phyloP scores from a whole-genome alignment of 2,888 invertebrate species.

The Esperia sulphurella region DNA sequence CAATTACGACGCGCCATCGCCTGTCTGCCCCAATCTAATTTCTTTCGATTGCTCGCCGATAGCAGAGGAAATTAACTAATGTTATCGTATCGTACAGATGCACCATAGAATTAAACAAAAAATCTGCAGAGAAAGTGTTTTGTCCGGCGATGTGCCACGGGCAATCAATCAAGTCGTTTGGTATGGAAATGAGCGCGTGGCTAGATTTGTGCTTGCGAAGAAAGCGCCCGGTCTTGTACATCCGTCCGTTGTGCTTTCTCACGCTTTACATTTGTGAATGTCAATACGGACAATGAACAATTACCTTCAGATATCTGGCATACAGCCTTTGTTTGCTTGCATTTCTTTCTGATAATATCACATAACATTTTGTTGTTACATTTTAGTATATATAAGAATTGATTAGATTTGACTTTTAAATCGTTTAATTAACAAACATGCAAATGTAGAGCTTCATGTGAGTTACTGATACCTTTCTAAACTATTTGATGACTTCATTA shows the following conservation, averaged over 20 bases:
- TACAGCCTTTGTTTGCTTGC: not conserved
- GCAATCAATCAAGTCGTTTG: slow-evolving; percentile 49
- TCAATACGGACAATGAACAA: not conserved
- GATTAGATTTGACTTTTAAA: too few relatives aligned
- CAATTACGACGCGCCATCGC: slow-evolving; percentile 54
- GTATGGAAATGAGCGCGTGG: slow-evolving; percentile 33
- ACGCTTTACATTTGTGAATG: slow-evolving; percentile 18
- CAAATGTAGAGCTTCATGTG: not conserved
- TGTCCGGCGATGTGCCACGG: slow-evolving; percentile 24
- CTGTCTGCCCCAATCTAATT: slow-evolving; percentile 57
- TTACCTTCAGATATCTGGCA: not conserved
- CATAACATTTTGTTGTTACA: too few relatives aligned
- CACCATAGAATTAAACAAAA: slow-evolving; percentile 45
- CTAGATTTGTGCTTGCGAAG: slow-evolving; percentile 19
- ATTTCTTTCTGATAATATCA: too few relatives aligned
- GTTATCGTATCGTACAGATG: slow-evolving; percentile 41
- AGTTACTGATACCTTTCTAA: slow-evolving; percentile 4
- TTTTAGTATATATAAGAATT: too few relatives aligned
- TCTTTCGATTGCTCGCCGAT: slow-evolving; percentile 59
- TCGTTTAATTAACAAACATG: too few relatives aligned
- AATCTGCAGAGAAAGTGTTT: slow-evolving; percentile 54
- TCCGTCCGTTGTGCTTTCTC: slow-evolving; percentile 25
- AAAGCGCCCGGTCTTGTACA: slow-evolving; percentile 15
- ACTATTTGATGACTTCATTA: slow-evolving; percentile 3
- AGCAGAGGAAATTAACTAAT: slow-evolving; percentile 58